Conservation (phyloP, 1,140 invertebrate species). For the Babylonia areolata region DNA sequence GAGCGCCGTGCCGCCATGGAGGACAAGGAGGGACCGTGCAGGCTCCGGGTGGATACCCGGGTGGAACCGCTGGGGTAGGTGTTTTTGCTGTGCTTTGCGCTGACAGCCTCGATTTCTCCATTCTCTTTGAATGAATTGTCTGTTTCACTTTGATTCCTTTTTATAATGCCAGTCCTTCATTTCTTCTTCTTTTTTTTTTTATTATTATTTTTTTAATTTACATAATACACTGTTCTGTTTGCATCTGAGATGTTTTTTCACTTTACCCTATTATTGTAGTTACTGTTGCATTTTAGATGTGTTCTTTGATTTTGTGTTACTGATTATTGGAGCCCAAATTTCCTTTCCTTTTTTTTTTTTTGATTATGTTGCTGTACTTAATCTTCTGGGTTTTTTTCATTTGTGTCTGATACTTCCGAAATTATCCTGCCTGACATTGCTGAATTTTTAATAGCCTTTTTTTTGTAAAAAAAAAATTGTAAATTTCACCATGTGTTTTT, state of each 20-base stretch:
- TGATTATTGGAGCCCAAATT: neutral
- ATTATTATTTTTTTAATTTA: too few species aligned
- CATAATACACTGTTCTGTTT: neutral
- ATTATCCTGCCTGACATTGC: neutral
- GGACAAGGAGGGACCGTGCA: slow-evolving; percentile 40
- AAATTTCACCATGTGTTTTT: too few species aligned
- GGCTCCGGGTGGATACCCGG: slow-evolving; percentile 53
- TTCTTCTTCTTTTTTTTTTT: too few species aligned
- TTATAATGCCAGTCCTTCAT: too few species aligned
- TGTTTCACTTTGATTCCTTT: too few species aligned
- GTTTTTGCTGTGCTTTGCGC: too few species aligned
- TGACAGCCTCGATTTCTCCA: too few species aligned
- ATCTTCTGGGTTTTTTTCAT: slow-evolving; percentile 3
- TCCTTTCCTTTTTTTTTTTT: neutral
- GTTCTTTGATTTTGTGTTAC: too few species aligned
- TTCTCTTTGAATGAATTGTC: too few species aligned
- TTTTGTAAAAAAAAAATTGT: too few species aligned
- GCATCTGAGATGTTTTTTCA: neutral
- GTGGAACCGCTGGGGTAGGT: slow-evolving; percentile 57
- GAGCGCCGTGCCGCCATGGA: slow-evolving; percentile 46
- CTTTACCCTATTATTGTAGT: neutral
- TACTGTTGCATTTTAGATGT: neutral
- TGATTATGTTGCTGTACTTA: neutral
- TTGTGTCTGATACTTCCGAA: neutral
- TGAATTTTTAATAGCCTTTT: neutral